phyloP scores from a whole-genome alignment of 1,140 invertebrate species.

The Zaprionus vittiger region DNA sequence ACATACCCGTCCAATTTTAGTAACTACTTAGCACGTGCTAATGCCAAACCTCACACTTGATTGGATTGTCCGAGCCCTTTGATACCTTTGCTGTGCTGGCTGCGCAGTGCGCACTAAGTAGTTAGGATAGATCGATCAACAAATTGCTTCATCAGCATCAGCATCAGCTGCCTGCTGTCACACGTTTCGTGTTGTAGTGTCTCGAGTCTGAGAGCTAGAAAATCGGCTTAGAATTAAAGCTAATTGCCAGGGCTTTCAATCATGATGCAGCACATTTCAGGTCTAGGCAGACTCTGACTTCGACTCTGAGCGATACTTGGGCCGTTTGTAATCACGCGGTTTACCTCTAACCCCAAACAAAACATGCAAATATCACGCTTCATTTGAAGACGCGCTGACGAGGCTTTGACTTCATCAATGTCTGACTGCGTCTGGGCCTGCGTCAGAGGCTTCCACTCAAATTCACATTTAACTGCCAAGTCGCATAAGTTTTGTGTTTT shows the following conservation, averaged over 20 bases:
- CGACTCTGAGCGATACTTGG: slow-evolving; percentile 8
- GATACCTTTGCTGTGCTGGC: background rate
- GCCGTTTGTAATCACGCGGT: slow-evolving; percentile 38
- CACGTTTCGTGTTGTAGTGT: slow-evolving; percentile 24
- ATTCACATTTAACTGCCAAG: slow-evolving; percentile 52
- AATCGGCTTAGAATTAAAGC: slow-evolving; percentile 82
- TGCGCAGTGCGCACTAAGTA: background rate
- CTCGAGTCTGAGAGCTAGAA: slow-evolving; percentile 26
- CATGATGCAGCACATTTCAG: slow-evolving; percentile 68
- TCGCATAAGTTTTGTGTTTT: slow-evolving; percentile 44
- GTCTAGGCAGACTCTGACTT: background rate
- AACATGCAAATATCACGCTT: slow-evolving; percentile 54
- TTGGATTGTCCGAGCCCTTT: slow-evolving; percentile 67
- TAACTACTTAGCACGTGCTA: slow-evolving; percentile 41
- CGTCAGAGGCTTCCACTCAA: slow-evolving; percentile 36
- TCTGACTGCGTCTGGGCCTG: slow-evolving; percentile 44
- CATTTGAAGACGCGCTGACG: slow-evolving; percentile 49
- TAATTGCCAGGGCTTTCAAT: slow-evolving; percentile 69
- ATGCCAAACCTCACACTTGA: slow-evolving; percentile 51
- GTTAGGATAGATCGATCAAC: slow-evolving; percentile 66
- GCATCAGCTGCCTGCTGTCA: slow-evolving; percentile 48
- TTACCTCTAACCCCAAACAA: slow-evolving; percentile 66
- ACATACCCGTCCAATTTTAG: slow-evolving; percentile 2
- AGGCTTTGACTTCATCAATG: slow-evolving; percentile 27
- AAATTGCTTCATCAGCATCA: slow-evolving; percentile 69